Evolutionary conservation across 2,888 invertebrate genomes (phyloP), one percentile per base, ranked within the genome.

Genomic region (Erpobdella octoculata): DNA sequence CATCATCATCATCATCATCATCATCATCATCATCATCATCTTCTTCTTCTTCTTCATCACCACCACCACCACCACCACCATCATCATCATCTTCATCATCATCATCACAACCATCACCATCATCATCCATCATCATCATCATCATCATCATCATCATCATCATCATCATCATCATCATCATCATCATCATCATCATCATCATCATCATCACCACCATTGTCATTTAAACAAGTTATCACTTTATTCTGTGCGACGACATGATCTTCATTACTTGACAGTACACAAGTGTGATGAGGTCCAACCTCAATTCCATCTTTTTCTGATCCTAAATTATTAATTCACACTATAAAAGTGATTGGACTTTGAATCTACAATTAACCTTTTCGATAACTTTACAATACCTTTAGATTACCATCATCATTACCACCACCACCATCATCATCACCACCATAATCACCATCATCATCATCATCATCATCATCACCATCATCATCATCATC

Each of bases 211-310:
- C 18, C n/a, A n/a, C n/a, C n/a, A n/a, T n/a, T n/a, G n/a, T n/a
- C n/a, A n/a, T 53, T 28, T 53, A 15, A 53, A 53, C 21, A 9
- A 12, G 53, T 5, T 35, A 48, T 73, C 71, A 80, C 79, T 75
- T 79, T 76, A 71, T 80, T 81, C 35, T 77, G 73, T 31, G 79
- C 76, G 25, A 77, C 74, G 8, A 82, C 72, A 5, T 71, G 62
- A 41, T 79, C 78, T 12, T 81, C 82, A 53, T 79, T 78, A 28
- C 78, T 76, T 59, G 81, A 75, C 8, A 80, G 78, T 21, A 80
- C 77, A 0, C 80, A 80, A 70, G 81, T 78, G 53, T 36, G 46
- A 71, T 82, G 81, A 21, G 82, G 75, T 37, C 76, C 77, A 21
- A 79, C 79, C 68, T 76, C 37, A 5, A n/a, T 21, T n/a, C 46